Conservation (phyloP, 2,888 invertebrate genomes). For the Frankliniella fusca region DNA sequence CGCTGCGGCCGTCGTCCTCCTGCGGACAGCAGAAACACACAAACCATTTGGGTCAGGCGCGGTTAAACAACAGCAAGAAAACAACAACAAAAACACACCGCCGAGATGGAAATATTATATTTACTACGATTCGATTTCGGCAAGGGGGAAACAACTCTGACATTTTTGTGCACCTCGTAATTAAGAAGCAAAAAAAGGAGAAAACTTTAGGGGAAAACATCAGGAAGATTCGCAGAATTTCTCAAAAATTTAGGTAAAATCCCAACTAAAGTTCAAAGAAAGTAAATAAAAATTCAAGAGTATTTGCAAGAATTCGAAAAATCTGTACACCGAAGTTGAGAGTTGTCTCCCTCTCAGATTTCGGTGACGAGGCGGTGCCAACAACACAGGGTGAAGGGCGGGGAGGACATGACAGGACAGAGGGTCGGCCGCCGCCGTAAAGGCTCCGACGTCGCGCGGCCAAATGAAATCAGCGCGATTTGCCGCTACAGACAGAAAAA, state of each 20-base stretch:
- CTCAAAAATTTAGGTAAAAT: no score
- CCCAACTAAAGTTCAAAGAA: no score
- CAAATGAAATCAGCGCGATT: neutral
- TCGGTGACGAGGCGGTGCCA: conserved; percentile 1
- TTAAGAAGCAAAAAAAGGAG: no score
- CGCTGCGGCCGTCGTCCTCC: conserved; percentile 46
- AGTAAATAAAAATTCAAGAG: no score
- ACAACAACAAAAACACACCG: neutral
- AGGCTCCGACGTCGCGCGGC: neutral
- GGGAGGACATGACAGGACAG: conserved; percentile 1
- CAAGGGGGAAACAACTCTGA: no score
- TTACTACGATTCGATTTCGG: neutral
- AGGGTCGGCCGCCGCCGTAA: neutral
- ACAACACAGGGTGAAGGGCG: conserved; percentile 27
- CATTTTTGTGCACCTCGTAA: no score
- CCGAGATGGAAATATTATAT: neutral
- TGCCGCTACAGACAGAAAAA: conserved; percentile 24
- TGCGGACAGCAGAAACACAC: conserved; percentile 25
- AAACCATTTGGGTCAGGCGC: neutral
- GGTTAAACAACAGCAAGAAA: neutral
- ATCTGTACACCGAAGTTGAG: no score
- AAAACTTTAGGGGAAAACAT: no score
- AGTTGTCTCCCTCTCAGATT: no score
- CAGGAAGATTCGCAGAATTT: no score
- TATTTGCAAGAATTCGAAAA: no score